Conservation (phyloP, 2,888 invertebrate species). For the Torymus aiolomorphi region DNA sequence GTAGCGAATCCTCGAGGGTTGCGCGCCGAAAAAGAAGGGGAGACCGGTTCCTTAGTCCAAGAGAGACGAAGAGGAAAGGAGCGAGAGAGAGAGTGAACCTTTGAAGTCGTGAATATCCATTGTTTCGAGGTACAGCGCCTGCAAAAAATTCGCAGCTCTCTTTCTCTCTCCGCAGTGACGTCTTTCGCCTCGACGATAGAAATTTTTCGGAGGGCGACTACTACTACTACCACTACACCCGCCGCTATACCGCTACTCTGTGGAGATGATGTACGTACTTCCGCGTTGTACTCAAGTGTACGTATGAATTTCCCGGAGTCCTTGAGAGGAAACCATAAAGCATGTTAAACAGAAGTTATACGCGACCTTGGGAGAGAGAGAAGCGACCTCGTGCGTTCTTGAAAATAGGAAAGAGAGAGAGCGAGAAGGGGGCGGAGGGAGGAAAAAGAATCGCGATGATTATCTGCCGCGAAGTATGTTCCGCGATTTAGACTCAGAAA, state of each 20-base stretch:
- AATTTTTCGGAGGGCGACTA: constrained; percentile 3
- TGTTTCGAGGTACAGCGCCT: constrained; percentile 43
- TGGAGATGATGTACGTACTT: no score
- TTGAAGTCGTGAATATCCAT: constrained; percentile 54
- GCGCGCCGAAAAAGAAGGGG: constrained; percentile 1
- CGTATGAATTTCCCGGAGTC: constrained; percentile 19
- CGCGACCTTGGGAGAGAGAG: constrained; percentile 30
- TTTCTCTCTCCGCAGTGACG: not conserved
- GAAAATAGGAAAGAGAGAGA: not conserved
- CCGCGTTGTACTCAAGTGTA: not conserved
- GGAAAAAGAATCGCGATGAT: constrained; percentile 31
- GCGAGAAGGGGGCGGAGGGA: not conserved
- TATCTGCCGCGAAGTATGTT: constrained; percentile 37
- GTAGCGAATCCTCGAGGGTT: constrained; percentile 35
- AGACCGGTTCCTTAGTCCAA: not conserved
- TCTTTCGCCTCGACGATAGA: not conserved
- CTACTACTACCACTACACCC: no score
- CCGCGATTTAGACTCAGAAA: constrained; percentile 24
- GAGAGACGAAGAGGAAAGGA: constrained; percentile 12
- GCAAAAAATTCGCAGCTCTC: constrained; percentile 24
- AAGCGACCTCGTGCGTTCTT: constrained; percentile 8
- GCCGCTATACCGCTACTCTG: no score
- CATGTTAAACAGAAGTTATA: constrained; percentile 33
- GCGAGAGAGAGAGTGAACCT: constrained; percentile 30
- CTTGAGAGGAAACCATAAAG: constrained; percentile 31